A percentile compares a stretch with the other conserved stretches of the same genome.
Conservation (phyloP, 1,140 invertebrate species). For the Limonius californicus region DNA sequence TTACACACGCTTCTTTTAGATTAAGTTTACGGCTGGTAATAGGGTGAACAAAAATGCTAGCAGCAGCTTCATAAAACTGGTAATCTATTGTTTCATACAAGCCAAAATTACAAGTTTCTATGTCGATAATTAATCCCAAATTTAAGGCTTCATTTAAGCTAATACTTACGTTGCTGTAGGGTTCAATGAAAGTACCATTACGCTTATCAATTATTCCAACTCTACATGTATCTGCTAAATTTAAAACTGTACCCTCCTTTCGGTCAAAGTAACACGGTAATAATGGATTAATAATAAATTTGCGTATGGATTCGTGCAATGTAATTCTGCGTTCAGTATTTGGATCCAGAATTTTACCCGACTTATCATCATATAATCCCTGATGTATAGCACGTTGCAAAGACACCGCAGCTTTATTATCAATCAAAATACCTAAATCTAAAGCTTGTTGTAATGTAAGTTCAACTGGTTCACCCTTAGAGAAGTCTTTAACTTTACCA, state of each 20-base stretch:
- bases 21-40: constrained; percentile 70
- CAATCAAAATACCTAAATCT: constrained; percentile 72
- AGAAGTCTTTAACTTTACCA: constrained; percentile 66
- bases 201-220: constrained; percentile 79
- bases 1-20: constrained; percentile 72
- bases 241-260: constrained; percentile 62
- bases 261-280: constrained; percentile 78
- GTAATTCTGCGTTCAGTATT: constrained; percentile 71
- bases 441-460: constrained; percentile 77
- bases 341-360: constrained; percentile 79
- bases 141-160: constrained; percentile 69
- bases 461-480: constrained; percentile 58
- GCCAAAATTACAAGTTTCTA: constrained; percentile 75
- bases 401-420: constrained; percentile 77
- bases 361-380: constrained; percentile 75
- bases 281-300: constrained; percentile 72
- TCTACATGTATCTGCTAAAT: constrained; percentile 73
- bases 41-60: constrained; percentile 77
- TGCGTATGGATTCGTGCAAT: constrained; percentile 78
- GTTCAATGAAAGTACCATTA: constrained; percentile 73
- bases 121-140: constrained; percentile 76
- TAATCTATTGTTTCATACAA: constrained; percentile 79
- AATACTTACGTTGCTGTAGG: constrained; percentile 61
- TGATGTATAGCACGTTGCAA: constrained; percentile 82
- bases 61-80: constrained; percentile 72